Evolutionary conservation across 2,888 invertebrate genomes (phyloP).

Genomic region (Chloromyia formosa): DNA sequence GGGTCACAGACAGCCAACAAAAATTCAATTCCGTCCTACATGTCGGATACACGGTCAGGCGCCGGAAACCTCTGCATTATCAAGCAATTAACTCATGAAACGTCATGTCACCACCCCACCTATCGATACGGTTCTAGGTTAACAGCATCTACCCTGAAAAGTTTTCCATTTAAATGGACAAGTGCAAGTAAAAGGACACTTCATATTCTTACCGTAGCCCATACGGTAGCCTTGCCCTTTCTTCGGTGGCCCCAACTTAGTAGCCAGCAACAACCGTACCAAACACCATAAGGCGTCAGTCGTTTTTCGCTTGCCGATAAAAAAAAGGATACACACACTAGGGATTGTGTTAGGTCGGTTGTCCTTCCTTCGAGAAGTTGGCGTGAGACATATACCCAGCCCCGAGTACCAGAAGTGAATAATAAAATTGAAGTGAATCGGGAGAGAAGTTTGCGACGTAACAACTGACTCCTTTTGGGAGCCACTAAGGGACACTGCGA

Average conservation of each 20-base stretch:
- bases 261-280: background rate
- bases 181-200: constrained; percentile 5
- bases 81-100: constrained; percentile 51
- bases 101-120: background rate
- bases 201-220: background rate
- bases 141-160: background rate
- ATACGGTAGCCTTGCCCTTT: too few species aligned
- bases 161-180: background rate
- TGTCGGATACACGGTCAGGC: background rate
- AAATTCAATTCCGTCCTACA: background rate
- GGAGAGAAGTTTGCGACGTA: too few species aligned
- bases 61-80: constrained; percentile 49
- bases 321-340: background rate
- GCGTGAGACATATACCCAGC: background rate
- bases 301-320: constrained; percentile 27
- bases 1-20: constrained; percentile 41
- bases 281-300: constrained; percentile 33
- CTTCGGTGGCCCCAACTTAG: background rate
- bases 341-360: background rate
- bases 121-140: background rate
- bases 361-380: background rate
- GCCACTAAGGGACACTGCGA: too few species aligned
- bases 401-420: background rate
- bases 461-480: too few species aligned
- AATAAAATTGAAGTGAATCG: too few species aligned